A percentile compares a stretch with the other conserved stretches of the same genome.
phyloP scores from a whole-genome alignment of 2,113 vertebrate genomes.

The Nibea albiflora region DNA sequence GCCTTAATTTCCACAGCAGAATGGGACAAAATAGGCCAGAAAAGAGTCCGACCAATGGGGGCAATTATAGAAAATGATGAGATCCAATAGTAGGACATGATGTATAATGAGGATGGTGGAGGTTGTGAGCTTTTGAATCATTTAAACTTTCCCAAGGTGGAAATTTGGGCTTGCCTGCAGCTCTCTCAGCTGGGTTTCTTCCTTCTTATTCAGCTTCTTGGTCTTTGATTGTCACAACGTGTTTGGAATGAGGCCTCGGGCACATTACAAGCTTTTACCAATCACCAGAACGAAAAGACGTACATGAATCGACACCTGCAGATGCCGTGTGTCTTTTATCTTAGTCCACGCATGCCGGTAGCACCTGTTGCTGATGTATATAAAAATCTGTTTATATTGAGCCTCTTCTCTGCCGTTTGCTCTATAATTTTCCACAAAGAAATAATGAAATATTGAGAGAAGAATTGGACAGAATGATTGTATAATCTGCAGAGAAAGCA shows the following conservation, averaged over 20 bases:
- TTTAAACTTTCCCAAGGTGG: slow-evolving; percentile 67
- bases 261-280: neutral
- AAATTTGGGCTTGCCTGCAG: slow-evolving; percentile 36
- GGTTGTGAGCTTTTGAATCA: slow-evolving; percentile 58
- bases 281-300: neutral
- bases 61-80: slow-evolving; percentile 76
- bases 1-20: slow-evolving; percentile 68
- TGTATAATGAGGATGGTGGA: slow-evolving; percentile 54
- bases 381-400: neutral
- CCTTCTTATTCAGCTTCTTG: neutral
- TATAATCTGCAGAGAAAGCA: slow-evolving; percentile 33
- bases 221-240: slow-evolving; percentile 29
- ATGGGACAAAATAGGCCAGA: slow-evolving; percentile 68
- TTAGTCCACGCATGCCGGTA: neutral
- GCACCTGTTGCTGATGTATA: slow-evolving; percentile 42
- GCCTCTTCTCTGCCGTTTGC: neutral
- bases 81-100: slow-evolving; percentile 63
- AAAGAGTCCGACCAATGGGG: slow-evolving; percentile 59
- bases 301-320: slow-evolving; percentile 3
- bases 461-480: neutral
- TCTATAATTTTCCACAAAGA: slow-evolving; percentile 14
- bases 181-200: neutral
- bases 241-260: neutral
- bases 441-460: slow-evolving; percentile 22
- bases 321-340: slow-evolving; percentile 26